Evolutionary conservation across 2,113 vertebrate species (phyloP).

Genomic region (Osmerus mordax): DNA sequence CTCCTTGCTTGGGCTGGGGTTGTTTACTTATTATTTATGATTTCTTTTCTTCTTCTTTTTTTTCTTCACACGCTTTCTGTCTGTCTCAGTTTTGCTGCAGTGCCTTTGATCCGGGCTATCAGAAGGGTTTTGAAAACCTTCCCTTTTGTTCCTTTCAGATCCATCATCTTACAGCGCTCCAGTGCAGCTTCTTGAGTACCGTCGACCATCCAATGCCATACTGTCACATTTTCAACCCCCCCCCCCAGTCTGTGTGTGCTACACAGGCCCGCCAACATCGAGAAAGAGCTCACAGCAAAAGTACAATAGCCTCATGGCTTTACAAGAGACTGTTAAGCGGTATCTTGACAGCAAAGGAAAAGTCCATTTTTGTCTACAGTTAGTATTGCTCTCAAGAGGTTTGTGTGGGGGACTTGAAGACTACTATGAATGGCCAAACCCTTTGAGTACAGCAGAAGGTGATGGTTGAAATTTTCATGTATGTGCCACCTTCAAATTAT

Average conservation of each 20-base stretch:
- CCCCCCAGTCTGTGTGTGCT: background rate
- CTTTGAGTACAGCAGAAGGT: constrained; percentile 14
- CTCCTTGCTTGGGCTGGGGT: constrained; percentile 37
- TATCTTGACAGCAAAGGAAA: constrained; percentile 68
- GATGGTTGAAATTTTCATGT: background rate
- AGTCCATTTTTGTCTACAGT: constrained; percentile 59
- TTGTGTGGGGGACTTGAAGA: constrained; percentile 42
- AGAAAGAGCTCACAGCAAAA: constrained; percentile 31
- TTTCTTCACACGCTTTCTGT: constrained; percentile 22
- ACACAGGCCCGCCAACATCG: constrained; percentile 49
- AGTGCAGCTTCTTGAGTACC: constrained; percentile 49
- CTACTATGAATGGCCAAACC: constrained; percentile 21
- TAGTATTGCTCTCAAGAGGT: constrained; percentile 42
- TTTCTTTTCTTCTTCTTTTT: constrained; percentile 38
- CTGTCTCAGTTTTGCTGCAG: constrained; percentile 27
- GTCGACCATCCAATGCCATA: constrained; percentile 59
- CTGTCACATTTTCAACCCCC: constrained; percentile 53
- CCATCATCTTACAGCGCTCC: constrained; percentile 33
- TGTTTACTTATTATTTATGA: constrained; percentile 58
- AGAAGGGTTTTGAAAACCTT: constrained; percentile 63
- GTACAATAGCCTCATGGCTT: constrained; percentile 62
- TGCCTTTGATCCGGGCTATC: constrained; percentile 63
- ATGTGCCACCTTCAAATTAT: background rate
- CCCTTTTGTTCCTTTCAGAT: constrained; percentile 54
- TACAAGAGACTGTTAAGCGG: constrained; percentile 59